Percentiles rank a stretch among this genome's conserved stretches.
These are phyloP conservation scores for Rhizomys pruinosus DNA, from an alignment of 2,113 vertebrate genomes.

Conservation along the genomic window DNA sequence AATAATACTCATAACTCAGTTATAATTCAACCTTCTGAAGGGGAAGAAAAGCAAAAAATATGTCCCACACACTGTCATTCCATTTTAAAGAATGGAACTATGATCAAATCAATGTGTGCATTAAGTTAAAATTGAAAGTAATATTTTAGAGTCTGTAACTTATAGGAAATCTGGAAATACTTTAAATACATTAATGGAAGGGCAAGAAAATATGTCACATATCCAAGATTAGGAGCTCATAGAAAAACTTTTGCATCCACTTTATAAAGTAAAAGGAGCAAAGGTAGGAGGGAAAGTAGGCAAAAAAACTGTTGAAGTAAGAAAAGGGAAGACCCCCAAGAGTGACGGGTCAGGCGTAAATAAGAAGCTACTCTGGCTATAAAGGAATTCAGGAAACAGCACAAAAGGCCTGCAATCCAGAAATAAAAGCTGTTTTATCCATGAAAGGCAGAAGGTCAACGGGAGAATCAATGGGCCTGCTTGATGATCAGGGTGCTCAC, in stretches of 20 bases:
- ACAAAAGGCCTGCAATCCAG: slow-evolving; percentile 70
- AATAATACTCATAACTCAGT: slow-evolving; percentile 30
- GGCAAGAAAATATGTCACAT: slow-evolving; percentile 65
- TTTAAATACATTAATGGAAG: slow-evolving; percentile 62
- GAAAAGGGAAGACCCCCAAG: slow-evolving; percentile 60
- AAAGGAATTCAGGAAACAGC: slow-evolving; percentile 76
- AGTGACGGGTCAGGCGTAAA: slow-evolving; percentile 79
- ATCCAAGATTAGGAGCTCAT: slow-evolving; percentile 60
- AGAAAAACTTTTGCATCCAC: slow-evolving; percentile 71
- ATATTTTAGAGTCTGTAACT: slow-evolving; percentile 50
- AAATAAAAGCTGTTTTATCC: slow-evolving; percentile 79
- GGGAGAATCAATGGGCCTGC: slow-evolving; percentile 65
- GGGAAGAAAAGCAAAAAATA: not conserved
- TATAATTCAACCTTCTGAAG: slow-evolving; percentile 46
- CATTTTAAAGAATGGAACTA: slow-evolving; percentile 55
- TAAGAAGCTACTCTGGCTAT: slow-evolving; percentile 68
- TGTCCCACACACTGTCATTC: slow-evolving; percentile 15
- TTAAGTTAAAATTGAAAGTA: slow-evolving; percentile 69
- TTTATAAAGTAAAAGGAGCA: slow-evolving; percentile 68
- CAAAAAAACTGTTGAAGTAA: slow-evolving; percentile 65
- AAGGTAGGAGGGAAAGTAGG: slow-evolving; percentile 30
- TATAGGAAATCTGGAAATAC: slow-evolving; percentile 58
- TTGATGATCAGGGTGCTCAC: slow-evolving; percentile 74
- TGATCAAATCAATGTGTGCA: slow-evolving; percentile 59
- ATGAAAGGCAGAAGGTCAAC: slow-evolving; percentile 78